These are phyloP conservation scores for Scleropages formosus DNA, from an alignment of 2,797 vertebrate species.

Conservation along the genomic window DNA sequence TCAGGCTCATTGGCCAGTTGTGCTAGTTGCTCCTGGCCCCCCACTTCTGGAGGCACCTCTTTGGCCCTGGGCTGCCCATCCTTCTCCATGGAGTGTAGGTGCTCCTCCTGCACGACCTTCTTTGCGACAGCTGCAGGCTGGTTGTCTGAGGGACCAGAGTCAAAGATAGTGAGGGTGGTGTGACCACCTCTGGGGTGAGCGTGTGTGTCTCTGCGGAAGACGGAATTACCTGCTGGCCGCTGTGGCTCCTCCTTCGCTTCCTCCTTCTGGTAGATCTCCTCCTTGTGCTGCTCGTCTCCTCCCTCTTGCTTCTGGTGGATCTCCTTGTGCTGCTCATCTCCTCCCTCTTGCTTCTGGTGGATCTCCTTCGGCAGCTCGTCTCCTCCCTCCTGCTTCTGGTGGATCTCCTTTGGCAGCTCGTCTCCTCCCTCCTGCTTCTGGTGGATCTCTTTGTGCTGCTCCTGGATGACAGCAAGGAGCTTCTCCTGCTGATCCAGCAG, in stretches of 20 bases:
- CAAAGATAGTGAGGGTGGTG: neutral
- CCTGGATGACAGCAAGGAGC: constrained; percentile 88
- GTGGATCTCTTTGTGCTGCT: constrained; percentile 97
- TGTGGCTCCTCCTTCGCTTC: neutral
- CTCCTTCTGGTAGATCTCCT: too few species aligned
- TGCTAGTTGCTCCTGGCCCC: constrained; percentile 32
- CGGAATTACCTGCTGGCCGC: constrained; percentile 49
- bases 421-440: constrained; percentile 79
- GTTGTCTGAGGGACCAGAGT: constrained; percentile 2
- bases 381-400: constrained; percentile 41
- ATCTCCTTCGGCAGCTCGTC: constrained; percentile 77
- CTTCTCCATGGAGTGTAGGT: constrained; percentile 45
- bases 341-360: constrained; percentile 27
- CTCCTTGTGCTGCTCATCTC: neutral
- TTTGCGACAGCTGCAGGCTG: constrained; percentile 52
- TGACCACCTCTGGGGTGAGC: constrained; percentile 24
- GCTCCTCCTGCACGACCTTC: constrained; percentile 52
- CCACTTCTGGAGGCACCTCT: constrained; percentile 47
- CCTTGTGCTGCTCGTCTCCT: neutral
- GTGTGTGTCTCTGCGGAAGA: neutral
- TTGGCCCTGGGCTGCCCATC: constrained; percentile 48
- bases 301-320: constrained; percentile 28
- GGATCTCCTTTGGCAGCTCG: constrained; percentile 77
- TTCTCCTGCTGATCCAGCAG: constrained; percentile 96
- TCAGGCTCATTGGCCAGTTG: constrained; percentile 2